Percentiles rank a stretch among this genome's conserved stretches.
Evolutionary conservation across 2,797 vertebrate species (phyloP).

Genomic region (Tympanoctomys barrerae): DNA sequence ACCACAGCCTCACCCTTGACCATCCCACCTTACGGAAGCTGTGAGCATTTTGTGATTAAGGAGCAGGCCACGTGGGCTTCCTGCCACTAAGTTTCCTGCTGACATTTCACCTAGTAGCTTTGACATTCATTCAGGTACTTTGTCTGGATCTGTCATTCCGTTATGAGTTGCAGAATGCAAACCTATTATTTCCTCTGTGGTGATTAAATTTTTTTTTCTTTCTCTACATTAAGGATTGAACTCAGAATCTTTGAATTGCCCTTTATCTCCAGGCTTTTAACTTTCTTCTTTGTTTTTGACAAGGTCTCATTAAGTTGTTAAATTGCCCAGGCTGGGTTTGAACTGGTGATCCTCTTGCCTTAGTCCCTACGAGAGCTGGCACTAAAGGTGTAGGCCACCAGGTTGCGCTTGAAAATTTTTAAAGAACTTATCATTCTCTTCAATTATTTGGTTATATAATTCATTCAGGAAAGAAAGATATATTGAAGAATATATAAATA

Average conservation of each 20-base stretch:
- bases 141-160: slow-evolving; percentile 18
- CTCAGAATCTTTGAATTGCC: background rate
- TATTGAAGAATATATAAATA: too few species aligned
- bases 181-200: slow-evolving; percentile 18
- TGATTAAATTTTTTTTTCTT: background rate
- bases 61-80: background rate
- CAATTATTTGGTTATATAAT: slow-evolving; percentile 41
- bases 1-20: background rate
- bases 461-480: background rate
- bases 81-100: background rate
- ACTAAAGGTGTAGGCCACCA: background rate
- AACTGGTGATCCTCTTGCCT: background rate
- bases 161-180: slow-evolving; percentile 10
- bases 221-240: background rate
- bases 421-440: background rate
- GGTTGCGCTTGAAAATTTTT: background rate
- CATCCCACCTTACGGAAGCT: background rate
- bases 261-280: background rate
- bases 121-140: background rate
- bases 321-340: background rate
- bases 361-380: background rate
- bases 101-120: slow-evolving; percentile 2
- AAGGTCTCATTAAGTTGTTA: background rate
- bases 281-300: background rate
- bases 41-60: slow-evolving; percentile 39